Evolutionary conservation across 2,113 vertebrate genomes (phyloP).

Genomic region (Cynopterus brachyotis): DNA sequence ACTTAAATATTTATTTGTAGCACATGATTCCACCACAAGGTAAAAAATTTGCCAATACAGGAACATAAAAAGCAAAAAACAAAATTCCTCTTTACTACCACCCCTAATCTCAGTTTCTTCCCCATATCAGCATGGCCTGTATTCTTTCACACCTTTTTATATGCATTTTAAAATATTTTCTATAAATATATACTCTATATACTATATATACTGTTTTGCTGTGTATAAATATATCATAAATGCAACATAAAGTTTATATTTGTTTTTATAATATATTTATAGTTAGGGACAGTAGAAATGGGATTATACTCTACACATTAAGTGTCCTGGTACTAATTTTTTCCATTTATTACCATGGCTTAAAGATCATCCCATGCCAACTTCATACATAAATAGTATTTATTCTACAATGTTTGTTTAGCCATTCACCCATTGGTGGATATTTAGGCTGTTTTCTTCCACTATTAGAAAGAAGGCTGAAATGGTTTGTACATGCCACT

Average conservation of each 20-base stretch:
- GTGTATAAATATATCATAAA: background rate
- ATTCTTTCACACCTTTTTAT: background rate
- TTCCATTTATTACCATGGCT: background rate
- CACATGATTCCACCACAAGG: background rate
- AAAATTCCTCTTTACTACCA: background rate
- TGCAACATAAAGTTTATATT: background rate
- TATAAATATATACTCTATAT: background rate
- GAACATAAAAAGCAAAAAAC: background rate
- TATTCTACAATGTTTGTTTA: background rate
- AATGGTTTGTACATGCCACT: background rate
- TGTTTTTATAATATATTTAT: background rate
- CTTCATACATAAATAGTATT: background rate
- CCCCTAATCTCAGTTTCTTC: background rate
- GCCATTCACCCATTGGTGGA: background rate
- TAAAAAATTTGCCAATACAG: background rate
- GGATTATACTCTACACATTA: background rate
- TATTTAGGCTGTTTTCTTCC: background rate
- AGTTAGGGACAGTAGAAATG: background rate
- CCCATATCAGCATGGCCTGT: background rate
- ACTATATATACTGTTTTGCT: background rate
- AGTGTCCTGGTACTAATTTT: background rate
- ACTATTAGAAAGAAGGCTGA: background rate
- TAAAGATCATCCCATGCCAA: background rate
- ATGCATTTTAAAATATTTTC: background rate
- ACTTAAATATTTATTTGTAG: constrained; percentile 7